Percentiles rank a stretch among this genome's conserved stretches.
These are phyloP conservation scores for Sicus ferrugineus DNA, from an alignment of 2,888 invertebrate genomes.

Conservation along the genomic window DNA sequence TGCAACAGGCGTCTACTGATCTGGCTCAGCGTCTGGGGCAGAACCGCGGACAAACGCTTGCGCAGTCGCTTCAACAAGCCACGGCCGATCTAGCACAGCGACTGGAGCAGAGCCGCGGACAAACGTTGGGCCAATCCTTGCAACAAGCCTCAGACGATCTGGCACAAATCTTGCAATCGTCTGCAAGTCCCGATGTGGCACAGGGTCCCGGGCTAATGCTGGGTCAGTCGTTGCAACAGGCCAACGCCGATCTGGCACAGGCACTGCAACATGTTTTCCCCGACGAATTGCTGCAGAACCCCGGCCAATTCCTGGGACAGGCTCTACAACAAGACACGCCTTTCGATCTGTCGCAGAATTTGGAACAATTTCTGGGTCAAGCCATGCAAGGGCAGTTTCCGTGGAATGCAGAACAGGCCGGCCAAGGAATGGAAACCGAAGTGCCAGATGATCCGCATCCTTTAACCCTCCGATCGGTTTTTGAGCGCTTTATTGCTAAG, in stretches of 20 bases:
- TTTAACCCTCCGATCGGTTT: neutral
- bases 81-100: neutral
- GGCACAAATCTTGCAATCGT: neutral
- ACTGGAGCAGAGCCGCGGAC: slow-evolving; percentile 19
- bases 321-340: neutral
- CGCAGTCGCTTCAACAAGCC: neutral
- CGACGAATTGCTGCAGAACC: slow-evolving; percentile 16
- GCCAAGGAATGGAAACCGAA: neutral
- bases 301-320: neutral
- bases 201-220: too few relatives aligned
- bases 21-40: slow-evolving; percentile 2
- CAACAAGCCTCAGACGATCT: neutral
- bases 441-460: neutral
- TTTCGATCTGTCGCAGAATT: too few relatives aligned
- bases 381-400: neutral
- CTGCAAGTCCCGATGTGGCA: neutral
- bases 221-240: slow-evolving; percentile 29
- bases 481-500: neutral
- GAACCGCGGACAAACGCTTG: neutral
- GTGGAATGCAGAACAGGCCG: neutral
- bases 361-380: neutral
- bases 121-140: slow-evolving; percentile 19
- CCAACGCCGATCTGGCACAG: slow-evolving; percentile 27
- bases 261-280: slow-evolving; percentile 21
- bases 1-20: too few relatives aligned